Evolutionary conservation across 2,797 vertebrate genomes (phyloP).

Genomic region (Halcyon chelicuti): DNA sequence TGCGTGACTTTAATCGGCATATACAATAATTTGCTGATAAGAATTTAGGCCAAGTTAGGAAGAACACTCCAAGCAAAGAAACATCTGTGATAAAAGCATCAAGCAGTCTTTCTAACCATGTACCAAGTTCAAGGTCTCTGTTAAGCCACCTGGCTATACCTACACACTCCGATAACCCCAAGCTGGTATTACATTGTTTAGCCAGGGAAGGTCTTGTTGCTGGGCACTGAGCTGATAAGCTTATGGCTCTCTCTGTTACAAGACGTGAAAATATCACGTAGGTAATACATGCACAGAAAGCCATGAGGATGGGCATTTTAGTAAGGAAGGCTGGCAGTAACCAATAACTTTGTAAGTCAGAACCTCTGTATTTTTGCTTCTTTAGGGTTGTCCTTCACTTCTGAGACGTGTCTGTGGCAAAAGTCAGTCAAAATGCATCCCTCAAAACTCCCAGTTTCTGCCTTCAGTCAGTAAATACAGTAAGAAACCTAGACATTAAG

Average conservation of each 20-base stretch:
- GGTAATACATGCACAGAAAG: not conserved
- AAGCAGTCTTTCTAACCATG: conserved; percentile 49
- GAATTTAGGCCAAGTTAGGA: conserved; percentile 41
- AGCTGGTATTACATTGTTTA: conserved; percentile 68
- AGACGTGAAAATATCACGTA: not conserved
- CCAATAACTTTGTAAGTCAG: not conserved
- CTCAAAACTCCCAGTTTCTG: not conserved
- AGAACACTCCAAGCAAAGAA: conserved; percentile 35
- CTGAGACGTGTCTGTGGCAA: not conserved
- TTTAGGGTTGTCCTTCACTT: not conserved
- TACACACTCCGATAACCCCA: conserved; percentile 58
- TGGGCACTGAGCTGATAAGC: conserved; percentile 20
- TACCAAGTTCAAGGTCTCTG: conserved; percentile 69
- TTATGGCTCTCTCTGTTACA: not conserved
- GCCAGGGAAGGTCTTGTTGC: conserved; percentile 55
- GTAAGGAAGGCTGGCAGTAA: not conserved
- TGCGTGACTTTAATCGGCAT: not conserved
- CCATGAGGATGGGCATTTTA: not conserved
- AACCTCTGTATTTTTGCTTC: not conserved
- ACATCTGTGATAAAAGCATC: conserved; percentile 69
- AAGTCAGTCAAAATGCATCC: not conserved
- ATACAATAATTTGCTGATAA: conserved; percentile 1
- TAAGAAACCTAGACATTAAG: not conserved
- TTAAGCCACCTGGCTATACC: conserved; percentile 65
- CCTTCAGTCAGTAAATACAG: not conserved